Evolutionary conservation across 2,113 vertebrate genomes (phyloP), one percentile per base, ranked within the genome.

Genomic region (Etheostoma cragini): DNA sequence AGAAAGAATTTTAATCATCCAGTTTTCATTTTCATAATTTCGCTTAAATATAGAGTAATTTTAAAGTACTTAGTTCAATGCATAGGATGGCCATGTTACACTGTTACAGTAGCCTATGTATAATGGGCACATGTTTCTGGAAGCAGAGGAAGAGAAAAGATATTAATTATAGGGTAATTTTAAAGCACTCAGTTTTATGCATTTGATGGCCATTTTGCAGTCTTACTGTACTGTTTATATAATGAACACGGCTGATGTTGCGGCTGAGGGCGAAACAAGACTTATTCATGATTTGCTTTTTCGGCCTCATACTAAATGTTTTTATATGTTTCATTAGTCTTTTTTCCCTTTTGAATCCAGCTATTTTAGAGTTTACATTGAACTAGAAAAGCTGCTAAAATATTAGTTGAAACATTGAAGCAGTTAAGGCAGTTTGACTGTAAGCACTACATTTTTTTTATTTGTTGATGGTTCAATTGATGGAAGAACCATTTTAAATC

Each of bases 151-250:
- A 35, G 35, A 35, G 35, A 35, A 35, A 35, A 35, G 35, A 35
- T 6, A 35, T 73, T 73, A 35, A 72, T 38, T 30, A 17, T 53
- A 26, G 8, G 68, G 65, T 64, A 0, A 72, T 42, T 60, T 78
- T 49, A 38, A 50, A 30, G 10, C 30, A 57, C 12, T 52, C 1
- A 1, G 1, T 46, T 78, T 56, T n/a, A 64, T 70, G 16, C 30
- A 42, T 3, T 57, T 24, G 2, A 46, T 67, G 54, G 17, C 14
- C n/a, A 19, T 73, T 5, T 61, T 53, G 17, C 16, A 13, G 15
- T 54, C 22, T 50, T 62, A n/a, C 38, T 11, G 30, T 30, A 3
- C 30, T 30, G 38, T 42, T 6, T 53, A 57, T 15, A 26, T 68
- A 15, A 78, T 50, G 45, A 10, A 54, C 21, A 70, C 6, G 0